phyloP scores from a whole-genome alignment of 2,113 vertebrate species.

The Gambusia affinis region DNA sequence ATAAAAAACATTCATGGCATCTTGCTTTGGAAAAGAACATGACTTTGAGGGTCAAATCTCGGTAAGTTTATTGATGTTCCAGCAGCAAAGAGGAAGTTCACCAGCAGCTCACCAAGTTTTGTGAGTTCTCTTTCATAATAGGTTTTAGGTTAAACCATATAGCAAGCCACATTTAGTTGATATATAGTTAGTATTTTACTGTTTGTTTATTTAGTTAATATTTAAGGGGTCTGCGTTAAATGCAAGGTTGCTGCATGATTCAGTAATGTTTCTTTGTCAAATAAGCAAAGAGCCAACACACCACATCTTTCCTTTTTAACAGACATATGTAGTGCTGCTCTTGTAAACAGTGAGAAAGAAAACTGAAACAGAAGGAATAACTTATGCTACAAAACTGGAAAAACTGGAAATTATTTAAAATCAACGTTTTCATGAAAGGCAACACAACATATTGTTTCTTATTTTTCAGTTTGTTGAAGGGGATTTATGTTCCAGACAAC shows the following conservation, averaged over 20 bases:
- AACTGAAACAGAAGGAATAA: neutral
- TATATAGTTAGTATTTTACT: neutral
- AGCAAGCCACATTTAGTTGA: neutral
- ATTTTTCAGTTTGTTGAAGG: neutral
- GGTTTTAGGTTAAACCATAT: neutral
- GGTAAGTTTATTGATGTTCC: slow-evolving; percentile 57
- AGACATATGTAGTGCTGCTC: neutral
- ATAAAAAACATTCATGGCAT: slow-evolving; percentile 51
- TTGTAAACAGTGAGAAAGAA: neutral
- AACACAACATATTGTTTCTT: neutral
- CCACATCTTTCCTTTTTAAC: neutral
- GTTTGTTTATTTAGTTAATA: neutral
- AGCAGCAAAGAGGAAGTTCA: neutral
- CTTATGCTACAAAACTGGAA: neutral
- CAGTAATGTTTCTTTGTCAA: neutral
- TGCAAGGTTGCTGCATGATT: neutral
- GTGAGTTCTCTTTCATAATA: neutral
- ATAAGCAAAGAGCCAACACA: neutral
- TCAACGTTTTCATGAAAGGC: neutral
- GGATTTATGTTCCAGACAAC: neutral
- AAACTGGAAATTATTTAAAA: neutral
- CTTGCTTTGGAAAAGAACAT: slow-evolving; percentile 52
- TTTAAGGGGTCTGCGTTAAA: too few relatives aligned
- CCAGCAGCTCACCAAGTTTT: neutral
- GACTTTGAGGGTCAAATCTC: slow-evolving; percentile 50